Percentiles rank a stretch among this genome's conserved stretches.
These are phyloP conservation scores for Brachionus sp. DNA, from an alignment of 1,140 invertebrate species.

Conservation along the genomic window DNA sequence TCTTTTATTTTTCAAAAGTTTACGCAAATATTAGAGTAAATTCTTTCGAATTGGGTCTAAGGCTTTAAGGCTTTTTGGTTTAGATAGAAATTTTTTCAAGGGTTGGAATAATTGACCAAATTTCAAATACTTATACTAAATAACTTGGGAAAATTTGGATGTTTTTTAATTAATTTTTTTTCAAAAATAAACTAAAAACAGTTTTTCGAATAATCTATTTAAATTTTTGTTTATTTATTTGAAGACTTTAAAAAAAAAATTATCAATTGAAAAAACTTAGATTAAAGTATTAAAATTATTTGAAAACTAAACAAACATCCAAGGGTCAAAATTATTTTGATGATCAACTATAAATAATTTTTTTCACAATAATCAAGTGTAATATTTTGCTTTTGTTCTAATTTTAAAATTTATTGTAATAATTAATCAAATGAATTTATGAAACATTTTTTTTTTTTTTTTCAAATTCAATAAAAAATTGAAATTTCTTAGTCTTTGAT, in stretches of 20 bases:
- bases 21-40: slow-evolving; percentile 21
- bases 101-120: background rate
- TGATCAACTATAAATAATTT: background rate
- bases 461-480: too few species aligned
- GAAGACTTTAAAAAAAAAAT: background rate
- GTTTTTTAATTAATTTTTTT: too few species aligned
- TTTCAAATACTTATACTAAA: background rate
- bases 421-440: too few species aligned
- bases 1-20: background rate
- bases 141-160: background rate
- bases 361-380: too few species aligned
- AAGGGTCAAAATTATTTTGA: background rate
- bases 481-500: too few species aligned
- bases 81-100: background rate
- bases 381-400: too few species aligned
- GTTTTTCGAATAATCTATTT: background rate
- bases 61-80: background rate
- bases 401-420: too few species aligned
- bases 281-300: background rate
- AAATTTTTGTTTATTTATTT: background rate
- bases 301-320: background rate
- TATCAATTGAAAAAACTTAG: background rate
- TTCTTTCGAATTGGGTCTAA: background rate
- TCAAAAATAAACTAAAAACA: too few species aligned
- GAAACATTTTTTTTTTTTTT: too few species aligned